Evolutionary conservation across 1,140 invertebrate species (phyloP), one percentile per base, ranked within the genome.

Genomic region (Alviniconcha marisindica): DNA sequence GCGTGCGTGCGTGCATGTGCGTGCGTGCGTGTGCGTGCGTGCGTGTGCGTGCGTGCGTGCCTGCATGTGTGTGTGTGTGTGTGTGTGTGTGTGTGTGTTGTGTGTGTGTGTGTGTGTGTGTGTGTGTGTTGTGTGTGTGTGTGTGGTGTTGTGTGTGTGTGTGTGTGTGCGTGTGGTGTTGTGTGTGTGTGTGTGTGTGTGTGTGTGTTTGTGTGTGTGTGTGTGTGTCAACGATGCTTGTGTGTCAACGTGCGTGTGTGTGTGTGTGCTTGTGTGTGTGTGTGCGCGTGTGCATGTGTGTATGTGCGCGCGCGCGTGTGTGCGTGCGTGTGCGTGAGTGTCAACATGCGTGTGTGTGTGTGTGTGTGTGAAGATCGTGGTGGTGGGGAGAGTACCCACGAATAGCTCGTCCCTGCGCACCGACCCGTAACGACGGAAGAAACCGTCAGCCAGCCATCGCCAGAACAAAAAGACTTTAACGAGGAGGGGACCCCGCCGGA

Each of bases 41-140:
- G 60, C 28, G 60, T 31, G 28, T n/a, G 28, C 28, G 60, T 31
- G 10, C 28, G 28, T 66, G 60, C 28, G 28, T 66, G 60, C 28
- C 5, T 66, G 60, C 28, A 31, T 66, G 60, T 66, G 14, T 66
- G 60, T 66, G 60, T 31, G 28, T 66, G 60, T 28, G 60, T 7
- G 60, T 28, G 60, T 66, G 28, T 21, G 28, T n/a, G 60, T 66
- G 60, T 31, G 60, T 66, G 60, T 66, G 60, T 66, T 21, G 60
- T 66, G 60, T 66, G 60, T 7, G 28, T n/a, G 28, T 66, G 60
- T n/a, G 60, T 28, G 28, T 66, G 60, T 66, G 14, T 66, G 28
- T 31, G 60, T 66, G 14, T 31, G 60, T 66, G 28, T 31, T 15
- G 7, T 66, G n/a, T n/a, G n/a, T n/a, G n/a, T n/a, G n/a, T n/a